Percentiles rank a stretch among this genome's conserved stretches.
Conservation (phyloP, 2,797 vertebrate genomes). For the Selene dorsalis region DNA sequence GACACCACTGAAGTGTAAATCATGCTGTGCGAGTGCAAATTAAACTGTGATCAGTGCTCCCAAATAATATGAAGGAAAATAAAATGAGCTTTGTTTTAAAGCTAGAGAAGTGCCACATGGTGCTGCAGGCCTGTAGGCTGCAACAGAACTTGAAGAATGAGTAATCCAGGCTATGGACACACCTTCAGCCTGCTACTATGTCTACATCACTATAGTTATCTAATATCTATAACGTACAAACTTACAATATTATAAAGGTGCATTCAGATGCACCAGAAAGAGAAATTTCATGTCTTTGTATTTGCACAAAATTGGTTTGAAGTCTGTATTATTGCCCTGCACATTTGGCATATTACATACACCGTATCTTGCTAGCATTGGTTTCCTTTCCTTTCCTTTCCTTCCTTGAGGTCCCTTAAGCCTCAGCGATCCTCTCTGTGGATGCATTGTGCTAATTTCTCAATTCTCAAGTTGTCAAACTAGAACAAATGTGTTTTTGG, state of each 20-base stretch:
- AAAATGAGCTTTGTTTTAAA: conserved; percentile 12
- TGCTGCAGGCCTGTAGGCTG: conserved; percentile 10
- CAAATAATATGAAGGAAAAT: conserved; percentile 1
- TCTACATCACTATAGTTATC: conserved; percentile 16
- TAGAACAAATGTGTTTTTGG: not conserved
- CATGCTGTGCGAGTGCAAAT: conserved; percentile 3
- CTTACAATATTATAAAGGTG: conserved; percentile 42
- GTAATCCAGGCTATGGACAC: conserved; percentile 27
- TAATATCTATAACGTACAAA: conserved; percentile 30
- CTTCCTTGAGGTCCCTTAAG: not conserved
- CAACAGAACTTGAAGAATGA: conserved; percentile 2
- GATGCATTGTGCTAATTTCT: conserved; percentile 21
- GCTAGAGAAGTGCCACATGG: not conserved
- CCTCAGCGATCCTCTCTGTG: not conserved
- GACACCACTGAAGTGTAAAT: not conserved
- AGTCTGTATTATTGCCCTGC: not conserved
- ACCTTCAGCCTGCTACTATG: conserved; percentile 14
- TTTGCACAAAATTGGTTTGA: not conserved
- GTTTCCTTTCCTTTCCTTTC: not conserved
- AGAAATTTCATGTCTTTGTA: conserved; percentile 35
- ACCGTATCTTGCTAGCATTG: not conserved
- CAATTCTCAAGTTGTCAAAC: not conserved
- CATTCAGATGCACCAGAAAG: conserved; percentile 74
- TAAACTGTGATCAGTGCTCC: not conserved
- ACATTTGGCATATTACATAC: not conserved